These are phyloP conservation scores for Xylota sylvarum DNA, from an alignment of 2,888 invertebrate species.

Conservation along the genomic window DNA sequence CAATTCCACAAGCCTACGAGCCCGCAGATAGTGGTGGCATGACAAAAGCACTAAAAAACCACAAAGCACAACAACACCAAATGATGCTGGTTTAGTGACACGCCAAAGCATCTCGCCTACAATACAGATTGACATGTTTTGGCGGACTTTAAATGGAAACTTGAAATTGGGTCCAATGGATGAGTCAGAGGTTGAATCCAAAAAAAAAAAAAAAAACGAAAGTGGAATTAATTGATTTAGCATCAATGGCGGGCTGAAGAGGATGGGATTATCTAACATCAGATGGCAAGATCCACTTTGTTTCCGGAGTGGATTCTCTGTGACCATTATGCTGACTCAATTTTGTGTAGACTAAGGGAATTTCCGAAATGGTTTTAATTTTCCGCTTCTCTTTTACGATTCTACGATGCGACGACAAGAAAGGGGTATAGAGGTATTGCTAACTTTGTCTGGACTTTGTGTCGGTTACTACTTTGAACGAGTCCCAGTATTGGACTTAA, in stretches of 20 bases:
- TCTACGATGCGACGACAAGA: background rate
- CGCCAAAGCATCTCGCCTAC: slow-evolving; percentile 54
- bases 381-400: slow-evolving; percentile 54
- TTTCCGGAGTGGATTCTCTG: slow-evolving; percentile 1
- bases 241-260: slow-evolving; percentile 1
- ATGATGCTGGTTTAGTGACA: slow-evolving; percentile 54
- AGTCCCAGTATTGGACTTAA: background rate
- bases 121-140: slow-evolving; percentile 1
- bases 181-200: slow-evolving; percentile 40
- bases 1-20: slow-evolving; percentile 27
- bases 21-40: slow-evolving; percentile 32
- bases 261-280: slow-evolving; percentile 15
- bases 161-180: slow-evolving; percentile 51
- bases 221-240: slow-evolving; percentile 56
- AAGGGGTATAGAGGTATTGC: background rate
- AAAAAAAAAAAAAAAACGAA: slow-evolving; percentile 35
- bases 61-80: slow-evolving; percentile 12
- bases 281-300: slow-evolving; percentile 22
- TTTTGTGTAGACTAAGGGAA: slow-evolving; percentile 40
- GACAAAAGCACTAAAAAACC: slow-evolving; percentile 33
- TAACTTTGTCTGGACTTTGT: slow-evolving; percentile 11
- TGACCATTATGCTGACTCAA: slow-evolving; percentile 53
- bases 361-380: slow-evolving; percentile 69
- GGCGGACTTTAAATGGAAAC: slow-evolving; percentile 56
- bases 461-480: background rate